Evolutionary conservation across 2,888 invertebrate genomes (phyloP), one percentile per base, ranked within the genome.

Genomic region (Homarus gammarus): DNA sequence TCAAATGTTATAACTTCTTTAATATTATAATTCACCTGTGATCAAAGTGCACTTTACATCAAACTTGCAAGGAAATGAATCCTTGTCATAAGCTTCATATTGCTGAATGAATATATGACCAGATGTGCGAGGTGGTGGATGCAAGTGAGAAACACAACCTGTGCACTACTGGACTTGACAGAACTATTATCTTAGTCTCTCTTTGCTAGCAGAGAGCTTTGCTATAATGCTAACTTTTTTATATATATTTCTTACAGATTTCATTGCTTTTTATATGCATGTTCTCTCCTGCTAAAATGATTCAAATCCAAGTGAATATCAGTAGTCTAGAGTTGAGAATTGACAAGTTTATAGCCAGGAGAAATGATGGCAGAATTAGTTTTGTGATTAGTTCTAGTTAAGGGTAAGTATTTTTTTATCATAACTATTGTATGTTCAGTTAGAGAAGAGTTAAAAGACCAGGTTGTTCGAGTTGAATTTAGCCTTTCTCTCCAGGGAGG

Each of bases 11-110:
- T 61, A 27, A 72, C 73, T 72, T 81, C 72, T 83, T 82, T 83
- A 36, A 77, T 77, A 73, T 87, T 87, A 83, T 70, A 88, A 88
- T 88, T 88, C 88, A 88, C 88, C 88, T 88, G 88, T 88, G 88
- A 88, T 88, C 77, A 83, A 88, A 88, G 88, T 88, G 88, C 88
- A 88, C 88, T 88, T 88, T 83, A 88, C 82, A 88, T 88, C 88
- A 78, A 78, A 83, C 83, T 83, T 27, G 61, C 70, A 51, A 72
- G 78, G 51, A 70, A 49, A n/a, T 78, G 44, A 68, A 68, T 68
- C 86, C 86, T 87, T 87, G 86, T 70, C 51, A 70, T 79, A 38
- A 38, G 79, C 79, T 27, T 64, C n/a, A 64, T 61, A 64, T 27
- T 40, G 78, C 38, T 51, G 56, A 56, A 18, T 22, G 40, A 49